Base-by-base conservation (phyloP, 2,888 invertebrate species). In the Hemistola chrysoprasaria region DNA sequence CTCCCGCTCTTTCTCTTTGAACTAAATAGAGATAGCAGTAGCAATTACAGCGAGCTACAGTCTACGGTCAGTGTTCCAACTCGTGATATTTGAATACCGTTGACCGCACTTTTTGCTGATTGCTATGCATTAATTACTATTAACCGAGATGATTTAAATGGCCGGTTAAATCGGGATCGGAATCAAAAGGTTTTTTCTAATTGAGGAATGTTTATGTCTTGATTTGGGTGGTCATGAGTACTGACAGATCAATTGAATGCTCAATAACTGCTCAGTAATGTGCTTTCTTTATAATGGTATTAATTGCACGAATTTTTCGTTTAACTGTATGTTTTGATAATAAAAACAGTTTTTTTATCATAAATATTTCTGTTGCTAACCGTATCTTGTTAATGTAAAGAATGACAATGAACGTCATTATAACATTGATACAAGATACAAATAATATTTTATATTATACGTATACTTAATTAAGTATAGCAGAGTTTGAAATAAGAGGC, bases 21-120 rank as follows among this genome's bases (percentile, higher is more conserved):
- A 6, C 6, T 23, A 22, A 8, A 46, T 10, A 26, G 49, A 43
- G 50, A 50, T 9, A 27, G 38, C n/a, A 11, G 16, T 21, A 44
- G 20, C 36, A 39, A 45, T 43, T 44, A 49, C 31, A 38, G 42
- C 38, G 7, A 35, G 42, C 37, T 39, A 29, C 35, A 3, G 20
- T 2, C 16, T 16, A 3, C 16, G 23, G 10, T 8, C 8, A 37
- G 29, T 38, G 43, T 39, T 27, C 31, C 35, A 37, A 49, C 66
- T 66, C 61, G 65, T 62, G 64, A 70, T 70, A 67, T 69, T 60
- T 56, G 62, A 65, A 62, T 67, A 67, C 61, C 58, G 63, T 67
- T 65, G 36, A 35, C 27, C 32, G 49, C 38, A 47, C 51, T 53
- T 50, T 58, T 56, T 56, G 48, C 54, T 52, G 48, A 57, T 60